Percentiles rank a stretch among this genome's conserved stretches.
These are phyloP conservation scores for Solenodon paradoxus DNA, from an alignment of 2,113 vertebrate genomes.

Conservation along the genomic window DNA sequence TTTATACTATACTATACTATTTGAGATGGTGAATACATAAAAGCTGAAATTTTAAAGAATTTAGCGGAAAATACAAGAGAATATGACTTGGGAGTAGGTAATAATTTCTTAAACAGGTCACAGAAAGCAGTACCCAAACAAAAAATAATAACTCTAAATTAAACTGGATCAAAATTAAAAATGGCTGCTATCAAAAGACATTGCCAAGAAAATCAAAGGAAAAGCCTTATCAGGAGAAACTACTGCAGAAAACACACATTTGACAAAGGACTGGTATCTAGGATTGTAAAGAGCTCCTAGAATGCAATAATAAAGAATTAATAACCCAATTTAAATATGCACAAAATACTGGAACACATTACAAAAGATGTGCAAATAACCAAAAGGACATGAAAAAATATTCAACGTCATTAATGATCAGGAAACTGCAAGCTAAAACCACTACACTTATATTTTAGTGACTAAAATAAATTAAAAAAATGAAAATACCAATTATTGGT, in stretches of 20 bases:
- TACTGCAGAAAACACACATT: background rate
- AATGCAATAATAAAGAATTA: background rate
- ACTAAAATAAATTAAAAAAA: background rate
- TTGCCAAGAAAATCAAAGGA: background rate
- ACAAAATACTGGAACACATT: background rate
- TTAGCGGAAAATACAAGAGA: background rate
- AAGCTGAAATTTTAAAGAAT: slow-evolving; percentile 2
- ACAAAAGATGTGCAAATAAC: background rate
- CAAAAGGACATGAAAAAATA: background rate
- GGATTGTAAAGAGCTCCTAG: background rate
- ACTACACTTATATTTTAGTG: background rate
- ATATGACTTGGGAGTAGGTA: background rate
- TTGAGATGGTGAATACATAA: background rate
- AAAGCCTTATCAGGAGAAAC: background rate
- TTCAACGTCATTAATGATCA: background rate
- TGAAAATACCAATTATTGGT: slow-evolving; percentile 1
- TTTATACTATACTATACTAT: background rate
- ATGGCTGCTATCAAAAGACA: background rate
- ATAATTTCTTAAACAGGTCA: background rate
- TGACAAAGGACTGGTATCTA: no score
- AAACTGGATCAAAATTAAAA: background rate
- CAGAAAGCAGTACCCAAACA: background rate
- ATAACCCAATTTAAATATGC: background rate
- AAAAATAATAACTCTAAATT: background rate
- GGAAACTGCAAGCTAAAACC: background rate